Base-by-base conservation (phyloP, 2,113 vertebrate species). In the Prochilodus magdalenae region DNA sequence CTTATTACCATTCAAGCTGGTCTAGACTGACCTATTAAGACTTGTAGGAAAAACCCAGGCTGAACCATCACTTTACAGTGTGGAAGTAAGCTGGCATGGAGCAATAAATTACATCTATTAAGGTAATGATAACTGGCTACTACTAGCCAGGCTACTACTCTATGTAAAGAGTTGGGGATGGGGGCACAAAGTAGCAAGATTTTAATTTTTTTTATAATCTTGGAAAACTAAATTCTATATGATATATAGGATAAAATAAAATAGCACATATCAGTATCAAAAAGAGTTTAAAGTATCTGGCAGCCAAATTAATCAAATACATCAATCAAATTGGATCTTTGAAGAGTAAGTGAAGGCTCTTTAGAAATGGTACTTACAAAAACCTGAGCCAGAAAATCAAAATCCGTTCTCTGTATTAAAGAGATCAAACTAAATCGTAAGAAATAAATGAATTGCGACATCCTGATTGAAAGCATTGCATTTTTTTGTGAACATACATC, bases 51-150 rank as follows among this genome's bases (percentile, higher is more conserved):
- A 75, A 60, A 16, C 73, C 59, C 26, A 47, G 51, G 73, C 73
- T 60, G 51, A 82, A 82, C 66, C 70, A n/a, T 70, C 24, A 15
- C 47, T 76, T 59, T 60, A 76, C 36, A 70, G 73, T 18, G 26
- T 76, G 80, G 80, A 82, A 82, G 69, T 70, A 82, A 60, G 33
- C 65, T 60, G 55, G 75, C n/a, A 81, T 76, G 51, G 47, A 69
- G 51, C 30, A 40, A 75, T 40, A 67, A 53, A 81, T 51, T 33
- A 44, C 62, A 33, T 70, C 24, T 8, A 70, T 10, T 1, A 5
- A 44, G 8, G 8, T 44, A 44, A 40, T 14, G 57, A 20, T 59
- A 30, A 55, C 22, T 22, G 2, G 0, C 1, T 6, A 55, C 3
- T 22, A 55, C 0, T 22, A 22, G 5, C 3, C 10, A n/a, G n/a